phyloP scores from a whole-genome alignment of 1,140 invertebrate species.

The Globodera ellingtonae region DNA sequence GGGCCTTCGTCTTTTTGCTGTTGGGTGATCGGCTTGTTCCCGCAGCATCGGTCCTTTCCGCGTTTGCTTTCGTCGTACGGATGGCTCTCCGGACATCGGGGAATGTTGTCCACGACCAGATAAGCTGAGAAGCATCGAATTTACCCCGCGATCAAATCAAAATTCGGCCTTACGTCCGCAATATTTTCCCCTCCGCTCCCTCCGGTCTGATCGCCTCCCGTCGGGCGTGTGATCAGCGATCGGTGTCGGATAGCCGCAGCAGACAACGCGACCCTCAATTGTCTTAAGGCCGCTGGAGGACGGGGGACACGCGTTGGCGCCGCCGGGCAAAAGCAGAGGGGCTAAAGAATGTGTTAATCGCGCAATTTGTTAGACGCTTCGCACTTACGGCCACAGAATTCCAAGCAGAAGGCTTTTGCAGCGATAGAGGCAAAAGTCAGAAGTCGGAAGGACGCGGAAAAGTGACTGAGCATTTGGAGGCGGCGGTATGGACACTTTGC shows the following conservation, averaged over 20 bases:
- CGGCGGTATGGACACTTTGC: neutral
- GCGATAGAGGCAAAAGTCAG: neutral
- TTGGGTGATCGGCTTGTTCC: constrained; percentile 3
- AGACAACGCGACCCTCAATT: constrained; percentile 10
- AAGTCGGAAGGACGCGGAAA: neutral
- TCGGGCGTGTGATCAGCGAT: constrained; percentile 18
- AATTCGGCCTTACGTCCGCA: constrained; percentile 10
- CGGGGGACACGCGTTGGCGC: neutral
- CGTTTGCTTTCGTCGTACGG: constrained; percentile 4
- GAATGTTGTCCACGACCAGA: neutral
- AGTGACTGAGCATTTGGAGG: neutral
- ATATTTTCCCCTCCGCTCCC: neutral
- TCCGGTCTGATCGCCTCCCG: neutral
- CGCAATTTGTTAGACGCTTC: neutral
- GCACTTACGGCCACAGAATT: neutral
- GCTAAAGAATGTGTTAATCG: neutral
- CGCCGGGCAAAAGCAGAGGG: neutral
- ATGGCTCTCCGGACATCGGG: constrained; percentile 2
- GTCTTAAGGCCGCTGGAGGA: constrained; percentile 2
- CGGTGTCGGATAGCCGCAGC: constrained; percentile 16
- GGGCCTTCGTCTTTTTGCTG: neutral
- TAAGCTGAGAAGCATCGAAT: neutral
- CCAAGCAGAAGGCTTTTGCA: neutral
- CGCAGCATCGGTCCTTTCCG: constrained; percentile 15
- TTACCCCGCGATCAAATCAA: neutral